phyloP scores from a whole-genome alignment of 2,888 invertebrate genomes.

The Poecilus cupreus region DNA sequence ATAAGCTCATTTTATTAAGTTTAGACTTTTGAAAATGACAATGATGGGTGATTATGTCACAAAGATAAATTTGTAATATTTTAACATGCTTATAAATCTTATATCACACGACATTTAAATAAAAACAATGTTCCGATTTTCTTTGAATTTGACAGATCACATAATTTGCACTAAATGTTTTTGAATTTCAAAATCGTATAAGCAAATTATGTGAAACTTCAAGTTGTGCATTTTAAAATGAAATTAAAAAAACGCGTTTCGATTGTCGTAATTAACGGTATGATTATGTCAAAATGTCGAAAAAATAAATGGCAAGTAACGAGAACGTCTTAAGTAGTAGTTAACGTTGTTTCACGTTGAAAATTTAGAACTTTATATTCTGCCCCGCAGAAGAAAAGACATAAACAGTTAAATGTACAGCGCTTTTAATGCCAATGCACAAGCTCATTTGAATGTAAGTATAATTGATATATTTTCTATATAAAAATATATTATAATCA shows the following conservation, averaged over 20 bases:
- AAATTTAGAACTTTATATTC: constrained; percentile 46
- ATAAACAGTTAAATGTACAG: constrained; percentile 4
- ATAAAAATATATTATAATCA: constrained; percentile 27
- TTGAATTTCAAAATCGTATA: background rate
- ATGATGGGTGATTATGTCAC: constrained; percentile 28
- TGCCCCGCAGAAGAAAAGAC: constrained; percentile 39
- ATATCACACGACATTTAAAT: constrained; percentile 55
- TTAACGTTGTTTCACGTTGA: constrained; percentile 25
- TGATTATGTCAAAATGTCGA: background rate
- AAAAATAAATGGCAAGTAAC: constrained; percentile 36
- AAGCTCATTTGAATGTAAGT: constrained; percentile 32
- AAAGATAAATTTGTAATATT: constrained; percentile 52
- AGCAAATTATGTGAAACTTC: background rate
- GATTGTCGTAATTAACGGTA: constrained; percentile 14
- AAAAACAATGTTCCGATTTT: constrained; percentile 26
- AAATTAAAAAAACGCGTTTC: constrained; percentile 2
- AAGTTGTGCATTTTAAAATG: constrained; percentile 5
- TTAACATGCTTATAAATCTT: constrained; percentile 56
- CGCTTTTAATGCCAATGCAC: constrained; percentile 4
- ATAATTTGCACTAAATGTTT: constrained; percentile 9
- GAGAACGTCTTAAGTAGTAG: constrained; percentile 35
- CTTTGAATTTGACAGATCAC: constrained; percentile 12
- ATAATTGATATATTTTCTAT: constrained; percentile 16
- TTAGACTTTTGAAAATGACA: background rate
- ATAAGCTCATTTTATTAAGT: background rate